These are phyloP conservation scores for Lethenteron camtschaticum DNA, from an alignment of 2,113 vertebrate genomes.

Conservation along the genomic window DNA sequence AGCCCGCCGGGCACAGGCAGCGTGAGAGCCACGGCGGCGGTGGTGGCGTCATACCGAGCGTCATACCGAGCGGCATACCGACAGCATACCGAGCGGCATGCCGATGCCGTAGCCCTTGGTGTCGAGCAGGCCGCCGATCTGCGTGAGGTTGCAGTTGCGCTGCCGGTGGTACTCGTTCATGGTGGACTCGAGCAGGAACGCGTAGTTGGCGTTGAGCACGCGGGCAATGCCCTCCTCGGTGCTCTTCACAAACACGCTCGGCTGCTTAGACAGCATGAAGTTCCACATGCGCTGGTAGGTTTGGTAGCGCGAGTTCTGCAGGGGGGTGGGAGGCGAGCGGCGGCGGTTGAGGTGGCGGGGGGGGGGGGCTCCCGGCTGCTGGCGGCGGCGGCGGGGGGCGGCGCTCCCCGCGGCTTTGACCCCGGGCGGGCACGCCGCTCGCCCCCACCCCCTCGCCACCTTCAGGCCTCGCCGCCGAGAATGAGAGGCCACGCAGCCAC, in stretches of 20 bases:
- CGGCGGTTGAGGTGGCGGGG: neutral
- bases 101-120: constrained; percentile 77
- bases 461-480: no score
- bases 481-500: no score
- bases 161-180: constrained; percentile 72
- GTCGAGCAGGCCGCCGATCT: constrained; percentile 61
- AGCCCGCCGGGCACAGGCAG: no score
- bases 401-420: neutral
- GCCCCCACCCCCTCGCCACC: no score
- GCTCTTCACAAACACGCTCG: constrained; percentile 69
- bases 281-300: constrained; percentile 83
- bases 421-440: no score
- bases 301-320: constrained; percentile 57
- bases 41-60: no score
- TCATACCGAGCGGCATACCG: no score
- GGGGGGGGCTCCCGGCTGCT: neutral
- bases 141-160: constrained; percentile 57
- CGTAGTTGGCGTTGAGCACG: constrained; percentile 57
- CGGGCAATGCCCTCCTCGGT: constrained; percentile 64
- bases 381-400: neutral
- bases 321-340: neutral
- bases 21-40: no score
- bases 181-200: constrained; percentile 64
- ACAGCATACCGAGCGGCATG: constrained; percentile 50
- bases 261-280: constrained; percentile 72